Evolutionary conservation across 2,797 vertebrate genomes (phyloP).

Genomic region (Poeciliopsis infans): DNA sequence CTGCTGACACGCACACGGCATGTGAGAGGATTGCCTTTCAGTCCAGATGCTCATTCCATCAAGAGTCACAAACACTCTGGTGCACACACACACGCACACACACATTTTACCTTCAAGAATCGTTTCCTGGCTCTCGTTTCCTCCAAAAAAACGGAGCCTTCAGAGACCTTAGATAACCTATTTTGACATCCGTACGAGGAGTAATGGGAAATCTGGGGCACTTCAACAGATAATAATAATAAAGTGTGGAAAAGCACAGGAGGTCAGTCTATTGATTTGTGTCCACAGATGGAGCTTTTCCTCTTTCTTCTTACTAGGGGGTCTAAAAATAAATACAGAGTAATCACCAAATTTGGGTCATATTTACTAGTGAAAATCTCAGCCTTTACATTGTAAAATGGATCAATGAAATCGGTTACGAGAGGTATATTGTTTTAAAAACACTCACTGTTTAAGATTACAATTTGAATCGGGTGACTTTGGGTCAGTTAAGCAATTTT

Average conservation of each 20-base stretch:
- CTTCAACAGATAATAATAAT: not conserved
- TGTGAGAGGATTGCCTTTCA: conserved; percentile 51
- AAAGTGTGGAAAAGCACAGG: not conserved
- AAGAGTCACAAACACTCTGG: conserved; percentile 5
- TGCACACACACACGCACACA: not conserved
- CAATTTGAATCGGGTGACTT: not conserved
- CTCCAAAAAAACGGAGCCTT: not conserved
- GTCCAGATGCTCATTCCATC: conserved; percentile 60
- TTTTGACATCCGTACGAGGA: not conserved
- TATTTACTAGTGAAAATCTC: not conserved
- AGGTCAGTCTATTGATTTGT: conserved; percentile 1
- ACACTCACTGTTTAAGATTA: not conserved
- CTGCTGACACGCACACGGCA: conserved; percentile 35
- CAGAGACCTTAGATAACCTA: not conserved
- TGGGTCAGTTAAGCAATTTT: not conserved
- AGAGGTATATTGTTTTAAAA: not conserved
- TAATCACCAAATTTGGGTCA: not conserved
- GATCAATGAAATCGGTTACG: not conserved
- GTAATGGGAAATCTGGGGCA: not conserved
- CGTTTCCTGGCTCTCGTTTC: not conserved
- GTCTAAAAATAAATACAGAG: not conserved
- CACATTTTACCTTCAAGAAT: not conserved
- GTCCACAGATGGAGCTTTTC: not conserved
- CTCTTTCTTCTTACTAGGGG: not conserved
- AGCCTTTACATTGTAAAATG: not conserved